phyloP scores from a whole-genome alignment of 2,113 vertebrate species.

The Ceyx melanurus region DNA sequence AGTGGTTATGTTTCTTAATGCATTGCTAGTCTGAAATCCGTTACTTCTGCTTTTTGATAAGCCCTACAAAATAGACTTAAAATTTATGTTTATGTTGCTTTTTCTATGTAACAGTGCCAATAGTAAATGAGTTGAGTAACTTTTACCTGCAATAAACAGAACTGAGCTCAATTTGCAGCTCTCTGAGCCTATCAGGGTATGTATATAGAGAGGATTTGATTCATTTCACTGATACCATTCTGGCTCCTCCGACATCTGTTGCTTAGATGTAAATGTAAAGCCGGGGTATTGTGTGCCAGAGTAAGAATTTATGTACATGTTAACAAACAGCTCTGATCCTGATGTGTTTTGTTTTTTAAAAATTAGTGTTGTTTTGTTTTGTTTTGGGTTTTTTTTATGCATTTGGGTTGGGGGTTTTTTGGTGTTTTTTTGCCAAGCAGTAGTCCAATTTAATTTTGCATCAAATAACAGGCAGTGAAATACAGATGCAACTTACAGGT shows the following conservation, averaged over 20 bases:
- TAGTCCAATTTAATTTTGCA: neutral
- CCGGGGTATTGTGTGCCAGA: neutral
- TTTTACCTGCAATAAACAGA: neutral
- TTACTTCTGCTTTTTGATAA: neutral
- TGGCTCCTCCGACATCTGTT: neutral
- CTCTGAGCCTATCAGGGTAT: neutral
- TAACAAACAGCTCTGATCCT: neutral
- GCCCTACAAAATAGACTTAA: neutral
- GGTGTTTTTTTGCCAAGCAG: neutral
- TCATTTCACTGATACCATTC: neutral
- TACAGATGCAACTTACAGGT: neutral
- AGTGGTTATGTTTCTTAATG: neutral
- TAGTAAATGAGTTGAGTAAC: neutral
- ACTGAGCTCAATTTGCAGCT: neutral
- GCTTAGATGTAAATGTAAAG: neutral
- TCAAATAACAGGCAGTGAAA: neutral
- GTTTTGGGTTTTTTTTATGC: no score
- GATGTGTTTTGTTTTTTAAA: neutral
- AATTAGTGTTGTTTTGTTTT: neutral
- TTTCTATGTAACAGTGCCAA: neutral
- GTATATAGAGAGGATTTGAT: neutral
- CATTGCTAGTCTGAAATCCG: neutral
- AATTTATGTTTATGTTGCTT: neutral
- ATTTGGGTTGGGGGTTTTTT: no score
- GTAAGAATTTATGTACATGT: neutral